Conservation (phyloP, 2,113 vertebrate species). For the Limnothrissa miodon region DNA sequence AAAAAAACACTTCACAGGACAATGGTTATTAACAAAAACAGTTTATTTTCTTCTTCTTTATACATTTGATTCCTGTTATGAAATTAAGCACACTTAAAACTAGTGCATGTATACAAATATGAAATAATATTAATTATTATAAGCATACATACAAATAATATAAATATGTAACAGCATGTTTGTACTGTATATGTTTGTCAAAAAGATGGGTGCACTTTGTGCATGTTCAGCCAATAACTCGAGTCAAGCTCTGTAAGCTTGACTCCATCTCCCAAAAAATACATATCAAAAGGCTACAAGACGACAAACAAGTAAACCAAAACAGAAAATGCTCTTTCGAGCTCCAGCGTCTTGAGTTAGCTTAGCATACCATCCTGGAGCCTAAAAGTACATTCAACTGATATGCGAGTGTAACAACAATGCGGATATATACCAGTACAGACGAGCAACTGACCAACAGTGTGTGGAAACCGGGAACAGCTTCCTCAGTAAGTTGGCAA, state of each 20-base stretch:
- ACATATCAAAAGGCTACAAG: constrained; percentile 14
- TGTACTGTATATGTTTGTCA: background rate
- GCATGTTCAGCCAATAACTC: constrained; percentile 15
- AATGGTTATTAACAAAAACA: constrained; percentile 34
- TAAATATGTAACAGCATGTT: constrained; percentile 37
- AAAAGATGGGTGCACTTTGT: constrained; percentile 5
- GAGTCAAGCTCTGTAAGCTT: background rate
- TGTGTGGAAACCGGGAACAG: background rate
- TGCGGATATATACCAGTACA: background rate
- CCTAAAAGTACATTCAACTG: constrained; percentile 12
- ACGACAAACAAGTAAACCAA: background rate
- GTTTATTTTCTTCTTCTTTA: constrained; percentile 34
- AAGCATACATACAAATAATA: constrained; percentile 37
- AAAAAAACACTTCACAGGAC: background rate
- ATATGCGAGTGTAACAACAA: constrained; percentile 3
- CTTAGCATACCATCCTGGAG: background rate
- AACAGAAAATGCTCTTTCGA: background rate
- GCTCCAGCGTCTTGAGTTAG: background rate
- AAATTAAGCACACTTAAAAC: constrained; percentile 46
- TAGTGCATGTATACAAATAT: constrained; percentile 43
- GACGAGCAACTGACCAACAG: background rate
- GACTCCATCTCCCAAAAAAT: background rate
- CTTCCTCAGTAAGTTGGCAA: background rate
- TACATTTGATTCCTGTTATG: constrained; percentile 25
- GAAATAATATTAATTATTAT: constrained; percentile 34